phyloP scores from a whole-genome alignment of 2,888 invertebrate genomes.

The Microctonus aethiopoides region DNA sequence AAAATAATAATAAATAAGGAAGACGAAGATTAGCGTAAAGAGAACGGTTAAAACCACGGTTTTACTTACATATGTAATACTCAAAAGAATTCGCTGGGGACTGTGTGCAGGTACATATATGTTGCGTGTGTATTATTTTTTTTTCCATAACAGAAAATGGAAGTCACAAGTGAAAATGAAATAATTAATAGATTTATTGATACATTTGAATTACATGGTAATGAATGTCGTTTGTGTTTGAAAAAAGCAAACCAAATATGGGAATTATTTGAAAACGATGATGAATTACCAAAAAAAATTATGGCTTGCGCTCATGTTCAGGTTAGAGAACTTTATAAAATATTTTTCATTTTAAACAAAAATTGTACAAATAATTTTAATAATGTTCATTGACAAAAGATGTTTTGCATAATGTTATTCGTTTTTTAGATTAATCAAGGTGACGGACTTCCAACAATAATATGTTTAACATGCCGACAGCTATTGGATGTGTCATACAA shows the following conservation, averaged over 20 bases:
- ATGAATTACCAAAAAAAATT: constrained; percentile 52
- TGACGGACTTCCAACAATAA: constrained; percentile 56
- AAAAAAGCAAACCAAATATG: constrained; percentile 49
- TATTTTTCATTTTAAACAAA: background rate
- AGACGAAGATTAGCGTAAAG: no score
- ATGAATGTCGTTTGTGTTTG: constrained; percentile 55
- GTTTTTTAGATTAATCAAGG: constrained; percentile 55
- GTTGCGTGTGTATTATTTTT: background rate
- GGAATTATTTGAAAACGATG: constrained; percentile 51
- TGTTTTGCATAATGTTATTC: background rate
- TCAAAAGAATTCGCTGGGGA: background rate
- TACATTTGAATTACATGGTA: constrained; percentile 37
- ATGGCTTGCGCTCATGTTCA: constrained; percentile 59
- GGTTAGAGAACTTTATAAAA: constrained; percentile 49
- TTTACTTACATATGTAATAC: no score
- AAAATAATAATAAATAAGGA: no score
- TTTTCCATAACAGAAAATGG: constrained; percentile 41
- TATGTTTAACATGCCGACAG: constrained; percentile 54
- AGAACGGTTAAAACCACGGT: no score
- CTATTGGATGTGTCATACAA: constrained; percentile 55
- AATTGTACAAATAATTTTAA: constrained; percentile 19
- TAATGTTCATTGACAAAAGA: background rate
- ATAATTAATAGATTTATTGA: constrained; percentile 35
- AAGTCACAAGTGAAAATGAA: constrained; percentile 45
- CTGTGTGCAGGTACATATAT: no score